Evolutionary conservation across 2,113 vertebrate genomes (phyloP).

Genomic region (Peucedramus taeniatus): DNA sequence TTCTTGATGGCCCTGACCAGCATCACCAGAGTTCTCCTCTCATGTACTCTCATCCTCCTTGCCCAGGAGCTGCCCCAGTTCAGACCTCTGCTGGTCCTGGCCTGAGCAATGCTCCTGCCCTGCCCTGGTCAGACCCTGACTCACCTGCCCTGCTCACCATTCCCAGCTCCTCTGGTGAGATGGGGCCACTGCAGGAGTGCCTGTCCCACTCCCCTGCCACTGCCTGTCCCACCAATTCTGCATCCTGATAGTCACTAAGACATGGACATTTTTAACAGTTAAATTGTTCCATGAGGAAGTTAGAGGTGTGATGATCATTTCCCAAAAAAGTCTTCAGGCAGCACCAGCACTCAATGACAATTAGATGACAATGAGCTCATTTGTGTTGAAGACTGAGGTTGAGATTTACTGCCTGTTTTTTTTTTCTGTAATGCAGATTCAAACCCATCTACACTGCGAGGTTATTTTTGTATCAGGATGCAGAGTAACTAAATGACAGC

Average conservation of each 20-base stretch:
- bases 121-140: neutral
- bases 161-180: rapidly evolving
- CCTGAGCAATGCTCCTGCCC: neutral
- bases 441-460: neutral
- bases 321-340: neutral
- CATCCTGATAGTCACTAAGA: neutral
- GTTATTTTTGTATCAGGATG: neutral
- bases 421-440: neutral
- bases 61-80: neutral
- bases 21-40: neutral
- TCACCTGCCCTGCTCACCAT: neutral
- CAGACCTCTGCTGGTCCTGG: neutral
- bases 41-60: rapidly evolving
- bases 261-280: neutral
- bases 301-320: neutral
- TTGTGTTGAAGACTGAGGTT: neutral
- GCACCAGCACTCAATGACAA: neutral
- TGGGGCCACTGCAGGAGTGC: neutral
- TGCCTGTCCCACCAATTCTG: neutral
- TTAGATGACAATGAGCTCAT: neutral
- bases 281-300: neutral
- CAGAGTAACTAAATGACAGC: neutral
- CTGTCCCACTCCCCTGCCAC: neutral
- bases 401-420: neutral
- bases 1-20: neutral